These are phyloP conservation scores for Shargacucullia verbasci DNA, from an alignment of 2,888 invertebrate genomes.

Conservation along the genomic window DNA sequence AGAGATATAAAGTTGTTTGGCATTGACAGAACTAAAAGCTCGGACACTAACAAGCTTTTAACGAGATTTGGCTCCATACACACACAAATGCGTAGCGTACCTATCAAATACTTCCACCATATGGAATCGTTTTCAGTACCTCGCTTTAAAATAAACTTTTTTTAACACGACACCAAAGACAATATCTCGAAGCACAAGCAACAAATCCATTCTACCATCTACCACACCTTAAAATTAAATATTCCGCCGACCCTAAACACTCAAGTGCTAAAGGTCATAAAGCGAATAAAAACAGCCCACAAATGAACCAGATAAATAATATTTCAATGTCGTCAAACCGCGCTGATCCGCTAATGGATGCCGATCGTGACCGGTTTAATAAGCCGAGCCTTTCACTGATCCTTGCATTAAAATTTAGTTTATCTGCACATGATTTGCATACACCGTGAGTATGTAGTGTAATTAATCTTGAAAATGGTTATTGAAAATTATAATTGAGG, in stretches of 20 bases:
- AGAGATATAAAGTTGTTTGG: conserved; percentile 13
- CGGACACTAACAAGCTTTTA: too few relatives aligned
- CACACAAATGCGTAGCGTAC: too few relatives aligned
- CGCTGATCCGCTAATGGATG: conserved; percentile 56
- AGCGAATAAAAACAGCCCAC: conserved; percentile 45
- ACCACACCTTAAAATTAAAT: conserved; percentile 18
- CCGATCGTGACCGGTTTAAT: conserved; percentile 65
- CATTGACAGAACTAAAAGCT: conserved; percentile 16
- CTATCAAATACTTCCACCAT: too few relatives aligned
- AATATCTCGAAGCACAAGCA: conserved; percentile 1
- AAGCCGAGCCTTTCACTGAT: conserved; percentile 66
- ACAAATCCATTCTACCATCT: conserved; percentile 23
- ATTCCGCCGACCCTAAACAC: conserved; percentile 30
- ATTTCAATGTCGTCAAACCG: conserved; percentile 61
- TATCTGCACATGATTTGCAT: conserved; percentile 61
- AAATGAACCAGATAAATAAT: conserved; percentile 56
- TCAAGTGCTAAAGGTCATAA: conserved; percentile 43
- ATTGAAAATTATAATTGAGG: conserved; percentile 35
- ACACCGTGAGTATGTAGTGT: conserved; percentile 49
- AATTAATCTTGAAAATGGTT: conserved; percentile 40
- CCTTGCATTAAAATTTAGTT: conserved; percentile 62
- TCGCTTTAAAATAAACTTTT: too few relatives aligned
- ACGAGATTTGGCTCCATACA: too few relatives aligned
- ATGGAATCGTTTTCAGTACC: too few relatives aligned
- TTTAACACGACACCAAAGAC: neutral